Conservation (phyloP, 2,113 vertebrate genomes). For the Psettodes erumei region DNA sequence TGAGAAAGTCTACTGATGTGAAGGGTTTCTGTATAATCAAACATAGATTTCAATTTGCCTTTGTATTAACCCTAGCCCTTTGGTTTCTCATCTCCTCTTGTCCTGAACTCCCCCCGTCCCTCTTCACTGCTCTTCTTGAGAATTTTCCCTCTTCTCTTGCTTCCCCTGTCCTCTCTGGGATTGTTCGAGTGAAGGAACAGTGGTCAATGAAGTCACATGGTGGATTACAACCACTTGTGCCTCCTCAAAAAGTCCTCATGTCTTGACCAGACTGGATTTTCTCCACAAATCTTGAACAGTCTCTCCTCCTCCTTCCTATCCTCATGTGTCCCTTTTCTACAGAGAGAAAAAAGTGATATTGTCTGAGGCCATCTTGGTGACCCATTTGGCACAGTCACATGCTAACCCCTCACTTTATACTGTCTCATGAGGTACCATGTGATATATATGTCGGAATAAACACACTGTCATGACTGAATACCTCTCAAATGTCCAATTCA, state of each 20-base stretch:
- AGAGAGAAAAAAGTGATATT: conserved; percentile 16
- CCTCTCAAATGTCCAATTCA: not conserved
- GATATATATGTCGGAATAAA: not conserved
- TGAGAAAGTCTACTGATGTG: not conserved
- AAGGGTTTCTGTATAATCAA: not conserved
- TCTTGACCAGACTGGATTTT: no score
- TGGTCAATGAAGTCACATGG: conserved; percentile 57
- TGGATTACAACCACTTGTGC: conserved; percentile 37
- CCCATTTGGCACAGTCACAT: conserved; percentile 47
- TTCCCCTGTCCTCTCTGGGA: conserved; percentile 23
- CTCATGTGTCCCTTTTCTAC: conserved; percentile 9
- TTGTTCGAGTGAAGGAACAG: conserved; percentile 18
- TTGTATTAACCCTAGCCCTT: not conserved
- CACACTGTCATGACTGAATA: not conserved
- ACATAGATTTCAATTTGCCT: not conserved
- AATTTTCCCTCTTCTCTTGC: conserved; percentile 29
- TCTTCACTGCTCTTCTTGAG: not conserved
- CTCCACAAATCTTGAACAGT: no score
- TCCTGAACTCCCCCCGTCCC: not conserved
- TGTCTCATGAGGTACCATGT: conserved; percentile 5
- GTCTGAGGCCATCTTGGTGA: conserved; percentile 38
- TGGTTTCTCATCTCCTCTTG: not conserved
- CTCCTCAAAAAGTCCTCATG: conserved; percentile 13
- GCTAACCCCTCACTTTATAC: conserved; percentile 2
- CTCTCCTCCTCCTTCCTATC: not conserved